Conservation (phyloP, 2,113 vertebrate genomes). For the Barbus barbus region DNA sequence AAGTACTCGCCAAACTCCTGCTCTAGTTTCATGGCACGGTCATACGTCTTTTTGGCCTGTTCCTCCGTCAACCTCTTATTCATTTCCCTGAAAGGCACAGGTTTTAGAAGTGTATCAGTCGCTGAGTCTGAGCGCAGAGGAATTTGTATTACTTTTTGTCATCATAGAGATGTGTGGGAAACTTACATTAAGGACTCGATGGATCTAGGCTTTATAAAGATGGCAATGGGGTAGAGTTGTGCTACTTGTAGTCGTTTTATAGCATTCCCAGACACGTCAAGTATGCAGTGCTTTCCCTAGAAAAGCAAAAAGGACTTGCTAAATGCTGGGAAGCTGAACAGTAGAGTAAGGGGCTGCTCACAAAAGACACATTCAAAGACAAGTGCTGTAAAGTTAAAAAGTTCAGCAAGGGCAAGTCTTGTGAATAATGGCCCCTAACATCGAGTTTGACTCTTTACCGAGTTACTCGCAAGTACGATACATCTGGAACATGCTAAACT, state of each 20-base stretch:
- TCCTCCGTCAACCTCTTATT: constrained; percentile 96
- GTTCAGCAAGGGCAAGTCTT: not conserved
- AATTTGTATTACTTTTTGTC: not conserved
- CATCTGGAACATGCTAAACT: not conserved
- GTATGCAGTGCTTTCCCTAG: constrained; percentile 98
- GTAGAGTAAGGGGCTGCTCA: not conserved
- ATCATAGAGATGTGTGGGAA: constrained; percentile 10
- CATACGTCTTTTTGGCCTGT: constrained; percentile 94
- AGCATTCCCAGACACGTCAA: constrained; percentile 97
- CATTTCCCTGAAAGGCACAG: constrained; percentile 84
- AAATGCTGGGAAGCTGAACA: not conserved
- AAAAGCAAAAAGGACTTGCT: constrained; percentile 58
- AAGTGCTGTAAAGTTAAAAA: too few species aligned
- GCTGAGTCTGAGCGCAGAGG: not conserved
- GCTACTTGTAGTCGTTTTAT: constrained; percentile 98
- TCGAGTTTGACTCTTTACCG: not conserved
- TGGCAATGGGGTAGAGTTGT: constrained; percentile 97
- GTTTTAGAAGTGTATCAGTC: not conserved
- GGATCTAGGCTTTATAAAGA: constrained; percentile 96
- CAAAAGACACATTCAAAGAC: not conserved
- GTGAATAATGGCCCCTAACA: not conserved
- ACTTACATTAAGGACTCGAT: constrained; percentile 95
- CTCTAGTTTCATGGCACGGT: constrained; percentile 93
- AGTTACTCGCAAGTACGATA: not conserved
- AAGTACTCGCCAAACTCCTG: constrained; percentile 99